Conservation (phyloP, 2,113 vertebrate genomes). For the Amblyopsis rosae region DNA sequence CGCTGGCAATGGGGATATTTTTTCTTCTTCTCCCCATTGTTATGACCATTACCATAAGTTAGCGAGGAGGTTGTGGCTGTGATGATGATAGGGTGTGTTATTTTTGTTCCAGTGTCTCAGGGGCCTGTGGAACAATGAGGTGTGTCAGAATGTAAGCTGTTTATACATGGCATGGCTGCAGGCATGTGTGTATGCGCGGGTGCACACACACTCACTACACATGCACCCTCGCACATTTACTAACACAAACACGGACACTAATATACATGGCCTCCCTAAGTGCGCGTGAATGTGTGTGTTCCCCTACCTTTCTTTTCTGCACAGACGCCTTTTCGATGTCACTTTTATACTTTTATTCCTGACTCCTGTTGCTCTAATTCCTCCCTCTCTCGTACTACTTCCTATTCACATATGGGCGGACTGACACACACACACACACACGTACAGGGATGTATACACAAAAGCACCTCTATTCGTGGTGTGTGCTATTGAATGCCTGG, state of each 20-base stretch:
- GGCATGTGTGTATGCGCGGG: neutral
- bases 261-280: too few species aligned
- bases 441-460: neutral
- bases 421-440: slow-evolving; percentile 1
- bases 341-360: too few species aligned
- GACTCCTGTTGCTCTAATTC: too few species aligned
- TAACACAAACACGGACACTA: neutral
- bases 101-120: slow-evolving; percentile 32
- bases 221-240: neutral
- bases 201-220: neutral
- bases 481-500: slow-evolving; percentile 47
- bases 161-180: slow-evolving; percentile 31
- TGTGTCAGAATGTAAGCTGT: slow-evolving; percentile 45
- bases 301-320: too few species aligned
- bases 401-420: too few species aligned
- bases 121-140: slow-evolving; percentile 35
- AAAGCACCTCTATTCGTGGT: slow-evolving; percentile 48
- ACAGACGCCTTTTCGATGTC: too few species aligned
- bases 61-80: slow-evolving; percentile 8
- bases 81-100: slow-evolving; percentile 16
- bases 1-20: slow-evolving; percentile 19
- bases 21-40: slow-evolving; percentile 22
- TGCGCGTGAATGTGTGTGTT: too few species aligned
- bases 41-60: slow-evolving; percentile 27
- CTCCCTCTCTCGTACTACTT: too few species aligned